These are phyloP conservation scores for Hippocampus abdominalis DNA, from an alignment of 2,113 vertebrate species.

Conservation along the genomic window DNA sequence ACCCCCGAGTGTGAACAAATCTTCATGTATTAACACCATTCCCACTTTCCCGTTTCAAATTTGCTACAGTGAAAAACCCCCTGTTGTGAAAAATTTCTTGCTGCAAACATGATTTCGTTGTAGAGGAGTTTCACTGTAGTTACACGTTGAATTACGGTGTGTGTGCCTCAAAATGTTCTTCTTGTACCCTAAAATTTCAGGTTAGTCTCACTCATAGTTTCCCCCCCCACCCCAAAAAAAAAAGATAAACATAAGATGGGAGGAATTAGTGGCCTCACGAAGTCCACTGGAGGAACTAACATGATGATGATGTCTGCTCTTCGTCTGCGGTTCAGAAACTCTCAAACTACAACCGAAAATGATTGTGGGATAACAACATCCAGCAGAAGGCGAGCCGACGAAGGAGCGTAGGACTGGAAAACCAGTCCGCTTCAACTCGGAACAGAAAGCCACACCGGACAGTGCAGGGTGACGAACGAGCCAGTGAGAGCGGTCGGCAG, in stretches of 20 bases:
- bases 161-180: no score
- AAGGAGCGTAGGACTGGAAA: background rate
- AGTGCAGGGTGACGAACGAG: background rate
- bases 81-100: no score
- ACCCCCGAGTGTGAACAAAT: no score
- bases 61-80: no score
- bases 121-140: no score
- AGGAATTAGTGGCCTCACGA: background rate
- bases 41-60: no score
- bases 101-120: no score
- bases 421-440: slow-evolving; percentile 3
- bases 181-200: no score
- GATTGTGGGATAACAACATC: background rate
- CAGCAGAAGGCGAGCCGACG: background rate
- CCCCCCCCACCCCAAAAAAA: background rate
- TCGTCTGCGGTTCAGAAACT: slow-evolving; percentile 1
- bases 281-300: background rate
- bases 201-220: no score
- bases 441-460: slow-evolving; percentile 9
- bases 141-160: no score
- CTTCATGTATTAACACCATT: no score
- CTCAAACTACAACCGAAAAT: background rate
- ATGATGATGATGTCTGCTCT: background rate
- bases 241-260: background rate
- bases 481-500: slow-evolving; percentile 24